Conservation (phyloP, 2,888 invertebrate species). For the Campaea margaritaria region DNA sequence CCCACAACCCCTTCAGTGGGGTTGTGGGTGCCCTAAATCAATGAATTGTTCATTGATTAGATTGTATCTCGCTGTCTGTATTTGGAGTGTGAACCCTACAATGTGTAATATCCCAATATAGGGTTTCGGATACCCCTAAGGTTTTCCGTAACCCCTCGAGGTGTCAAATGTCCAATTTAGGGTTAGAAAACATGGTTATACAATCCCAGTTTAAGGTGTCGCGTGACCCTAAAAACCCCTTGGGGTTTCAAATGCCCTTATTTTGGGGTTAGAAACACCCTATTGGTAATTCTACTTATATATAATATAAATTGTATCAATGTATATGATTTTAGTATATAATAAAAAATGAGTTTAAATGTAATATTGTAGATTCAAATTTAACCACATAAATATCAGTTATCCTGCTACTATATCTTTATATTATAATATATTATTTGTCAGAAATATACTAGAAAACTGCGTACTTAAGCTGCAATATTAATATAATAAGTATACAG, state of each 20-base stretch:
- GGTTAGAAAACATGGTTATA: background rate
- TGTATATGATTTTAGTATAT: conserved; percentile 5
- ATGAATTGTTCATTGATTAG: conserved; percentile 5
- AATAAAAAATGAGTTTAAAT: background rate
- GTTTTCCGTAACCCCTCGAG: no score
- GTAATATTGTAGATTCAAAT: no score
- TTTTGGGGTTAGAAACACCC: background rate
- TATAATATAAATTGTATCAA: background rate
- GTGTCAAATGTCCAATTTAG: background rate
- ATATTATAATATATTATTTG: no score
- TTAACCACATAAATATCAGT: background rate
- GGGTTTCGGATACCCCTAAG: no score
- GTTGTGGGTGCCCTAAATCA: background rate
- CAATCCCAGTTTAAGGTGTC: background rate
- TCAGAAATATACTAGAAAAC: no score
- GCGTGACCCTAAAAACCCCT: background rate
- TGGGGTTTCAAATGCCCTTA: background rate
- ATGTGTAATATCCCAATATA: background rate
- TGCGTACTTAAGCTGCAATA: no score
- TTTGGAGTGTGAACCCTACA: background rate
- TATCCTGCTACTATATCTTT: background rate
- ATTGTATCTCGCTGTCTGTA: background rate
- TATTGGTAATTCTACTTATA: background rate
- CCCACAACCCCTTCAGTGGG: conserved; percentile 13
- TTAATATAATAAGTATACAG: no score